Evolutionary conservation across 2,113 vertebrate species (phyloP).

Genomic region (Dipodomys ordii): DNA sequence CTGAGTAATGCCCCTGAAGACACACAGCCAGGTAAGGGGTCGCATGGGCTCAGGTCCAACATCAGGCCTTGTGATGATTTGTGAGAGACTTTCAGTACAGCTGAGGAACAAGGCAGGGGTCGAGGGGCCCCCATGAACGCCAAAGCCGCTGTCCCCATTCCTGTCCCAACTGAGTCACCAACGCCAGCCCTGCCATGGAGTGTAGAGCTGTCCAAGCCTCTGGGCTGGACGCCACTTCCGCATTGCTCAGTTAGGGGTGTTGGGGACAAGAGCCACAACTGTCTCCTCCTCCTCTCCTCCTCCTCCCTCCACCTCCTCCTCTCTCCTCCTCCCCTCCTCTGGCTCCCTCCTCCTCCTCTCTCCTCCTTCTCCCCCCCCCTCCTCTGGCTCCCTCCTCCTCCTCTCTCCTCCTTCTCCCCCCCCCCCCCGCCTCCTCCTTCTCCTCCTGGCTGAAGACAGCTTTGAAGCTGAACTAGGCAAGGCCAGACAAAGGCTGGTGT

Average conservation of each 20-base stretch:
- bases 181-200: background rate
- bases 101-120: background rate
- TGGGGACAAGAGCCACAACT: too few species aligned
- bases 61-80: fast-evolving
- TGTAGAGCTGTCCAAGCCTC: background rate
- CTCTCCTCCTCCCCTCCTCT: too few species aligned
- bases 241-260: background rate
- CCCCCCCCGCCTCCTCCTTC: background rate
- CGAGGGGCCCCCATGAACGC: too few species aligned
- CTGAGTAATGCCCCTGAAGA: background rate
- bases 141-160: background rate
- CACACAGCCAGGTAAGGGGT: background rate
- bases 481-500: background rate
- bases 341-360: too few species aligned
- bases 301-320: too few species aligned
- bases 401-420: too few species aligned
- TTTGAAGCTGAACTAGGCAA: background rate
- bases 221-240: background rate
- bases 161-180: background rate
- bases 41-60: background rate
- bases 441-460: background rate
- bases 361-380: too few species aligned
- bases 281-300: too few species aligned
- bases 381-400: too few species aligned
- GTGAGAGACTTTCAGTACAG: background rate